Evolutionary conservation across 2,113 vertebrate genomes (phyloP), one percentile per base, ranked within the genome.

Genomic region (Elephas maximus): DNA sequence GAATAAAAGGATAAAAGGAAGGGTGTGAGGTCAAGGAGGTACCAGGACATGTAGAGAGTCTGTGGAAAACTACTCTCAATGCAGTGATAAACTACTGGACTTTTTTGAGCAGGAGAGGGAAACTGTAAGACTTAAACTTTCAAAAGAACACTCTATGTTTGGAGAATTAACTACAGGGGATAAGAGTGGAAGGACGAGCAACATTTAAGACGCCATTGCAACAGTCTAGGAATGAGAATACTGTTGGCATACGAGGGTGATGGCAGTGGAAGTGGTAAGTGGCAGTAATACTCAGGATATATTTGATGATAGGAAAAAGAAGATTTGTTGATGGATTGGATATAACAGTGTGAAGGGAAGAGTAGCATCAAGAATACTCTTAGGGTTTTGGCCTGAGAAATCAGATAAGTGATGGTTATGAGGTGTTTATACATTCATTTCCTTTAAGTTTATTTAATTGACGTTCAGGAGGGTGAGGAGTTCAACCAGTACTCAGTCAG

Each of bases 391-490:
- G 30, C 1, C 6, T 80, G 51, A 92, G 76, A 15, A 62, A 41
- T 11, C 20, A 11, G 8, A 23, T 77, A 5, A 91, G 69, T 23
- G 48, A 76, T 44, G n/a, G n/a, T 83, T 48, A 48, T 48, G 7
- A 48, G 7, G 1, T 37, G 26, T 51, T 57, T 84, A 81, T 53
- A 33, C 4, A 30, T 57, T 92, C 77, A 18, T 20, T 94, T 74
- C 5, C 7, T 93, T 96, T 28, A 77, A 81, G 69, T 45, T 79
- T 8, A 94, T 82, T 89, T 53, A 62, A 85, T n/a, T 79, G 44
- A 84, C 24, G 12, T 17, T 90, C 4, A 67, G 9, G 33, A 74
- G 37, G 21, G 24, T 62, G 11, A 92, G 15, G 15, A 67, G 15
- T 84, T 87, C 7, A 30, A 79, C n/a, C 0, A 67, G 76, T 4